Conservation (phyloP, 2,113 vertebrate genomes). For the Isichthys henryi region DNA sequence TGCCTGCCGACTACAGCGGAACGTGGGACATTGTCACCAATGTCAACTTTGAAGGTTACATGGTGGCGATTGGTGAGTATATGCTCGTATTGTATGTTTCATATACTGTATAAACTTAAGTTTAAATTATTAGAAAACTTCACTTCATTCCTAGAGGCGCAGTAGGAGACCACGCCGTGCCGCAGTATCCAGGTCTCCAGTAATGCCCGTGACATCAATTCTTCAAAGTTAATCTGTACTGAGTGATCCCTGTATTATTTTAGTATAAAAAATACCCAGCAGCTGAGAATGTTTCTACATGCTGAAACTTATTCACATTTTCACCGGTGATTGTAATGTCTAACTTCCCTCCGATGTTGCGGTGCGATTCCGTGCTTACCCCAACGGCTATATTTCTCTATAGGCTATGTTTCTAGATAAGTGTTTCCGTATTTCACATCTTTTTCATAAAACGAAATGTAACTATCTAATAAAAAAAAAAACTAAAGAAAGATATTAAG, state of each 20-base stretch:
- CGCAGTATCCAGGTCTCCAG: background rate
- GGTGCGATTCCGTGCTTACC: background rate
- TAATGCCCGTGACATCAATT: background rate
- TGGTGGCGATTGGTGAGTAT: slow-evolving; percentile 72
- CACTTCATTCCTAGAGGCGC: background rate
- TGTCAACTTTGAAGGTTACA: slow-evolving; percentile 74
- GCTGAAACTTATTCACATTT: background rate
- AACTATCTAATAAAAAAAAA: background rate
- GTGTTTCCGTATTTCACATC: background rate
- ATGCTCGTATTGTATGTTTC: background rate
- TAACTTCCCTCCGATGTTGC: background rate
- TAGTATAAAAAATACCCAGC: background rate
- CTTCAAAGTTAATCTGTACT: background rate
- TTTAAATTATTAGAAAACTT: background rate
- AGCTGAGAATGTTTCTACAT: background rate
- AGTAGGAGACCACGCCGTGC: background rate
- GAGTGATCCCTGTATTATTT: background rate
- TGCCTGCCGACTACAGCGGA: slow-evolving; percentile 71
- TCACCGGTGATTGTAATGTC: background rate
- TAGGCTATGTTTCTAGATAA: background rate
- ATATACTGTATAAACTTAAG: background rate
- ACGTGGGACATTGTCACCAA: slow-evolving; percentile 75
- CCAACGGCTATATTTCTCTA: background rate
- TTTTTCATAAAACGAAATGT: background rate
- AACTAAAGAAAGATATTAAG: background rate